Base-by-base conservation (phyloP, 2,888 invertebrate genomes). In the Oxyteleia sp. region DNA sequence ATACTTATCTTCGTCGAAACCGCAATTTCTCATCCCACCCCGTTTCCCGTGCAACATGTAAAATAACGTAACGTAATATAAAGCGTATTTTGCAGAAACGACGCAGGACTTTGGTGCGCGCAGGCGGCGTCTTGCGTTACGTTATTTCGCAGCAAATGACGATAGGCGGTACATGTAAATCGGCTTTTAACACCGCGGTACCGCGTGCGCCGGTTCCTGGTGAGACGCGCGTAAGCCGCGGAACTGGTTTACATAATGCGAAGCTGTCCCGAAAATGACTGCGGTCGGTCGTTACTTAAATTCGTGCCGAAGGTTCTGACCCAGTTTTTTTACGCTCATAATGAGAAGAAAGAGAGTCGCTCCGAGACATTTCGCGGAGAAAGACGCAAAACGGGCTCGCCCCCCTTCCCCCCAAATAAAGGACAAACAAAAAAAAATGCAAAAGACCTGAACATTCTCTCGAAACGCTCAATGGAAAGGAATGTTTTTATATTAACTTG, bases 241-340 rank as follows among this genome's bases (percentile, higher is more conserved):
- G 68, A 85, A 84, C 80, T 84, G 86, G 84, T 89, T 90, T 89
- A 85, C 87, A 86, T 89, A 90, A 89, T 87, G 82, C 81, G 64
- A 89, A 88, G 88, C 87, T 88, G 88, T 74, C 85, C 82, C 85
- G 87, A 88, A 87, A 89, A 87, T 85, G 87, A 78, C 86, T 85
- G 80, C 84, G 85, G 82, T 79, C 81, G 84, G 87, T 88, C 86
- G 87, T 89, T 89, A 90, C 87, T 87, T 86, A 88, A 90, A 89
- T 90, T 89, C 85, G 83, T 81, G 85, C 83, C 82, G 84, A 81
- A 59, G 82, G 74, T 84, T 75, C 45, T 87, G 89, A 90, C 89
- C 90, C 86, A 88, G 84, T 89, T 90, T 85, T 85, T 69, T 78
- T 69, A 43, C 29, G 15, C 35, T 35, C 57, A 13, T 82, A 66